Conservation (phyloP, 2,888 invertebrate genomes). For the Penaeus monodon region DNA sequence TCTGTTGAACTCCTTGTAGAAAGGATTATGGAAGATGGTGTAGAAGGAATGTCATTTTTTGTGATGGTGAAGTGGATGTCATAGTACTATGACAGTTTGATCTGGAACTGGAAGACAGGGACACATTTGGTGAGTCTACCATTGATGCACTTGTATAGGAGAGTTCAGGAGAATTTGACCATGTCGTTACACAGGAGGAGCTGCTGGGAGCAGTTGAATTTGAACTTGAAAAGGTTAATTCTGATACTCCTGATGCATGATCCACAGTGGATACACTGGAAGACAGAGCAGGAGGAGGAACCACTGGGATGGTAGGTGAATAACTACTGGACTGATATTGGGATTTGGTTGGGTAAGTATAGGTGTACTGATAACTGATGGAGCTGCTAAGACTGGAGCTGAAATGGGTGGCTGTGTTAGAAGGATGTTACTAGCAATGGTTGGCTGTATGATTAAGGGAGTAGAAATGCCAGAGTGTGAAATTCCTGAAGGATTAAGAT, state of each 20-base stretch:
- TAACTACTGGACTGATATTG: background rate
- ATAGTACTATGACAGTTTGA: background rate
- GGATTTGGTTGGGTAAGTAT: constrained; percentile 10
- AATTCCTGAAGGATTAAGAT: too few relatives aligned
- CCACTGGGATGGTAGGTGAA: background rate
- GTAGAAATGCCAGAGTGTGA: constrained; percentile 1
- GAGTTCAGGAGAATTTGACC: background rate
- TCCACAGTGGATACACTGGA: background rate
- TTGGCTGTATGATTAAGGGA: constrained; percentile 1
- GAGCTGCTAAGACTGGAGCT: background rate
- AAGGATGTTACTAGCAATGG: background rate
- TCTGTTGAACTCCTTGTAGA: background rate
- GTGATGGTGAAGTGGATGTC: background rate
- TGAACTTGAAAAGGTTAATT: too few relatives aligned
- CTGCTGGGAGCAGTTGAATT: background rate
- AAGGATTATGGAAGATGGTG: background rate
- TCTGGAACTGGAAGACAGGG: background rate
- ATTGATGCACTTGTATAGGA: constrained; percentile 20
- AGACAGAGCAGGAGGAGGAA: background rate
- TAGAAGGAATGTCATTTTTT: background rate
- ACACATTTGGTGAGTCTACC: constrained; percentile 5
- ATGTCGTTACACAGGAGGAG: background rate
- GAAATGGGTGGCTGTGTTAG: constrained; percentile 19
- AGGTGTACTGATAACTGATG: background rate
- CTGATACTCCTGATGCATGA: background rate